These are phyloP conservation scores for Bos javanicus DNA, from an alignment of 2,113 vertebrate genomes.

Conservation along the genomic window DNA sequence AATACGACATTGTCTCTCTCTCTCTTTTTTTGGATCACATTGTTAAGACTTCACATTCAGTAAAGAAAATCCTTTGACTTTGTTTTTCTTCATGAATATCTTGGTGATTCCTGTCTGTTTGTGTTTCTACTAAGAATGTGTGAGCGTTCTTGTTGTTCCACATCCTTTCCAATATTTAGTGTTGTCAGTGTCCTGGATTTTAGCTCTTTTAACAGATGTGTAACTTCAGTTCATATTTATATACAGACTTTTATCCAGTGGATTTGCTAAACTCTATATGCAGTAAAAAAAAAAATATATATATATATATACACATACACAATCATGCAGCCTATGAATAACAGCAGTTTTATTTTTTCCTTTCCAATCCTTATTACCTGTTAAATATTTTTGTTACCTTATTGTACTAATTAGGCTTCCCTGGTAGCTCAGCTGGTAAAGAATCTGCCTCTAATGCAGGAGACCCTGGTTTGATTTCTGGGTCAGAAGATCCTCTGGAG, in stretches of 20 bases:
- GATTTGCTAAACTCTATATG: background rate
- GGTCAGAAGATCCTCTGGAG: background rate
- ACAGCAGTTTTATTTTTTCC: background rate
- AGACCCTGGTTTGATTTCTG: background rate
- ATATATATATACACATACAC: background rate
- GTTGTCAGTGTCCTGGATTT: background rate
- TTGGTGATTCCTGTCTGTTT: background rate
- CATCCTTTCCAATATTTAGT: background rate
- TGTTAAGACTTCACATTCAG: background rate
- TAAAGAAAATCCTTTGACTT: background rate
- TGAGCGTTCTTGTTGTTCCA: background rate
- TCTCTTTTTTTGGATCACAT: background rate
- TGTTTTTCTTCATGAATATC: background rate
- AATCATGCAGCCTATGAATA: background rate
- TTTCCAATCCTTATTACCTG: background rate
- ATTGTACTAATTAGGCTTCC: background rate
- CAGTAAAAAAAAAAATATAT: background rate
- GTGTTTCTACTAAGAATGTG: background rate
- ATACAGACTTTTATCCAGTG: background rate
- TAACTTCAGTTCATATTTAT: background rate
- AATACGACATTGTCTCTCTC: background rate
- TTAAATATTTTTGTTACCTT: background rate
- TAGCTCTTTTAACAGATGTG: background rate
- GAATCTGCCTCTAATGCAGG: background rate
- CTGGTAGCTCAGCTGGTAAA: background rate